Evolutionary conservation across 2,113 vertebrate genomes (phyloP), one percentile per base, ranked within the genome.

Genomic region (Ptychochromis oligacanthus): DNA sequence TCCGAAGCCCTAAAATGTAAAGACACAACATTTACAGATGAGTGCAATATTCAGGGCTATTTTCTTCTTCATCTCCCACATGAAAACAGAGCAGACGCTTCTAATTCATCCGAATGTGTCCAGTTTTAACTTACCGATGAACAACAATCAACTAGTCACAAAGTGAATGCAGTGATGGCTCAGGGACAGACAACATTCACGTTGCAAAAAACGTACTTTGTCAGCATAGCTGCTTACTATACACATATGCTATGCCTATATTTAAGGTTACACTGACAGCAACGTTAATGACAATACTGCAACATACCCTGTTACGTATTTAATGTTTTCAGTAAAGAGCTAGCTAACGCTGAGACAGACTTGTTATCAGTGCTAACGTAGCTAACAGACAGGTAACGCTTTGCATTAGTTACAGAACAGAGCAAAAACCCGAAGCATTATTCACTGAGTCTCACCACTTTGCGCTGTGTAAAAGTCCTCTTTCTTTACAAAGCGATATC

Each of bases 401-500:
- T 6, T 12, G 4, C 11, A 18, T 38, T 17, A 7, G 34, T 70
- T 76, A 18, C 5, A 1, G 17, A 3, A 14, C 18, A 26, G 13
- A 75, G 43, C 14, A 20, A 2, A 10, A 38, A 26, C 7, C 31
- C 34, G 7, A 58, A 3, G 67, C 5, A 15, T 11, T 20, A 59
- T 14, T 43, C 10, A 6, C 15, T 9, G 11, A 40, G 6, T 75
- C 93, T 96, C 94, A 99, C 98, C 98, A 99, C 90, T 99, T 99
- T n/a, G 97, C 96, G 74, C 98, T 99, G 84, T 99, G 97, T 80
- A 98, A 94, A 36, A 99, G 93, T 18, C 98, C 98, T 36, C 98
- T 95, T 90, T 99, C 98, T 38, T 97, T 97, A 75, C 97, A 99
- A 18, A 98, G 96, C 43, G 96, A 96, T 59, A 97, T 97, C 7